Percentiles rank a stretch among this genome's conserved stretches.
Conservation (phyloP, 2,797 vertebrate species). For the Mico argentatus region DNA sequence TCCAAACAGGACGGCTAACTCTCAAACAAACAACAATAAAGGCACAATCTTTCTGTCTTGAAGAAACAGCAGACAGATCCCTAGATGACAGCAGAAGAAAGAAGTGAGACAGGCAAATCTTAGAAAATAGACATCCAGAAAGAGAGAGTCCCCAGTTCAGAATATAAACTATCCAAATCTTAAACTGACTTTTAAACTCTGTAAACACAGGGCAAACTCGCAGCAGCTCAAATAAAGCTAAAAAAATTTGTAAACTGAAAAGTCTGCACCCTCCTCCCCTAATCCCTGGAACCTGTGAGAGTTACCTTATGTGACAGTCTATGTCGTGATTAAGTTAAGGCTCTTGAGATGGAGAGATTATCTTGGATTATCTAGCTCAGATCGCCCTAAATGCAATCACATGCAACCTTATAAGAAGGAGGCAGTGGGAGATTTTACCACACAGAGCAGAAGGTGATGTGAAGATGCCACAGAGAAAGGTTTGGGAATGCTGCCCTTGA, state of each 20-base stretch:
- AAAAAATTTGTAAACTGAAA: background rate
- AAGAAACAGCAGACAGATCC: background rate
- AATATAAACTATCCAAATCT: background rate
- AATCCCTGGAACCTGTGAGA: background rate
- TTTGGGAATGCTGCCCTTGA: background rate
- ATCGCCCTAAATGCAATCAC: constrained; percentile 37
- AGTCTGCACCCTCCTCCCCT: background rate
- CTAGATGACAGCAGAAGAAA: background rate
- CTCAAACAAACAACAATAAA: background rate
- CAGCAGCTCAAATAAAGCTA: background rate
- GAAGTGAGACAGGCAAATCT: background rate
- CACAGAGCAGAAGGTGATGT: background rate
- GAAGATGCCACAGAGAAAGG: background rate
- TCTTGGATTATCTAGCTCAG: constrained; percentile 26
- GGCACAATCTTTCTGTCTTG: background rate
- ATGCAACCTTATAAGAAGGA: constrained; percentile 12
- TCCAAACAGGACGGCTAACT: background rate
- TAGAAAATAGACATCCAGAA: background rate
- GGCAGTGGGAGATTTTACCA: background rate
- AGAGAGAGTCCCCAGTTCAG: background rate
- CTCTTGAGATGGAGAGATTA: constrained; percentile 51
- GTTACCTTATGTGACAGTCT: background rate
- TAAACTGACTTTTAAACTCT: background rate
- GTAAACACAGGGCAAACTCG: background rate
- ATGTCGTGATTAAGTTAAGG: constrained; percentile 4